phyloP scores from a whole-genome alignment of 2,888 invertebrate species.

The Mythimna vitellina region DNA sequence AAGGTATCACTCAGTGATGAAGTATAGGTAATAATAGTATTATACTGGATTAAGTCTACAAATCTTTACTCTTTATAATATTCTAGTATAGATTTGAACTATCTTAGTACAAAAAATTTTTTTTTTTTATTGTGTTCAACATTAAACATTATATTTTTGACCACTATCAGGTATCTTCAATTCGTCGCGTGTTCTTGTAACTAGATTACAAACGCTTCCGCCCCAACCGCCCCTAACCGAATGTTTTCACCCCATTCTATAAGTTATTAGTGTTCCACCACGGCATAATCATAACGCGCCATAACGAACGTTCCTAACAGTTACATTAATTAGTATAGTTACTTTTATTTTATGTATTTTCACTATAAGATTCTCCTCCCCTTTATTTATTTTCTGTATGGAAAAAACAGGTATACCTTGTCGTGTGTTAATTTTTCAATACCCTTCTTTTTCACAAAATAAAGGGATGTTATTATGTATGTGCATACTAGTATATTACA shows the following conservation, averaged over 20 bases:
- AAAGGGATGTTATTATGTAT: no score
- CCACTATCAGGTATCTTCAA: neutral
- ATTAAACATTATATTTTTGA: neutral
- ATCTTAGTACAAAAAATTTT: no score
- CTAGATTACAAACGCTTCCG: neutral
- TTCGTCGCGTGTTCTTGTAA: neutral
- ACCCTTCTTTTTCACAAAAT: no score
- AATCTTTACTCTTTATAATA: no score
- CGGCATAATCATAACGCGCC: conserved; percentile 34
- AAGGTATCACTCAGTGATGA: no score
- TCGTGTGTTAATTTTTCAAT: no score
- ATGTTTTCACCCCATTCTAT: conserved; percentile 43
- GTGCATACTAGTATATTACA: no score
- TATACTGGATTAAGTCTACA: no score
- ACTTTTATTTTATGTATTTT: conserved; percentile 10
- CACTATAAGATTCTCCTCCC: neutral
- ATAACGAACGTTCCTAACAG: conserved; percentile 19
- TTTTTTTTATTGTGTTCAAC: neutral
- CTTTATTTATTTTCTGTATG: no score
- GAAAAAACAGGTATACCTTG: no score
- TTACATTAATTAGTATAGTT: conserved; percentile 25
- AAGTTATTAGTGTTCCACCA: conserved; percentile 34
- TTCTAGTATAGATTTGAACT: no score
- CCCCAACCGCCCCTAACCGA: neutral
- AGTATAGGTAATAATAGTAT: no score